phyloP scores from a whole-genome alignment of 2,888 invertebrate species.

The Torymus tubicola region DNA sequence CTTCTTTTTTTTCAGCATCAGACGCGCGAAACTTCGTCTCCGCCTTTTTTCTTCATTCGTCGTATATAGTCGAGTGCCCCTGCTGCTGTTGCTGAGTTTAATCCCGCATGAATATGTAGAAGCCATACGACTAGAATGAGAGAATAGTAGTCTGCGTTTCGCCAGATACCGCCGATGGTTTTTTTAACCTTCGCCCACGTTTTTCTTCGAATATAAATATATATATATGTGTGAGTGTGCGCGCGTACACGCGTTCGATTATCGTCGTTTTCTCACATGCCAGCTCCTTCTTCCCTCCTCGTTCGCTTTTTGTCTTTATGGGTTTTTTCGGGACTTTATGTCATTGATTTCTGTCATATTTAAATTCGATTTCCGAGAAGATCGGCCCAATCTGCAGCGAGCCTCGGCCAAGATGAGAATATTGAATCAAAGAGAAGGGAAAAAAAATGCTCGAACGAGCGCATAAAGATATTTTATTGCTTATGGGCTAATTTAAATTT shows the following conservation, averaged over 20 bases:
- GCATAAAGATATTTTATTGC: conserved; percentile 52
- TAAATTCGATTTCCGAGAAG: conserved; percentile 57
- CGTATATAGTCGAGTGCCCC: conserved; percentile 31
- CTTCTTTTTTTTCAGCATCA: conserved; percentile 28
- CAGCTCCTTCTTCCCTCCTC: conserved; percentile 6
- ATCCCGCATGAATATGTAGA: conserved; percentile 71
- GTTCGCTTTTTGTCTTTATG: conserved; percentile 45
- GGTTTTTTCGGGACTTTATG: conserved; percentile 47
- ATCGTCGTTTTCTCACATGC: conserved; percentile 36
- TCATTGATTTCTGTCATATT: conserved; percentile 56
- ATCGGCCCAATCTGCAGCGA: conserved; percentile 23
- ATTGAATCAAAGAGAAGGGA: conserved; percentile 16
- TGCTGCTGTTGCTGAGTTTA: conserved; percentile 63
- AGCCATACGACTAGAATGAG: conserved; percentile 39
- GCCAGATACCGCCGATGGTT: conserved; percentile 45
- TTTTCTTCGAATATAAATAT: conserved; percentile 45
- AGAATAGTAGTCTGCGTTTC: conserved; percentile 46
- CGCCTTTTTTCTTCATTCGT: conserved; percentile 58
- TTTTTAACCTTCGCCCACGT: conserved; percentile 55
- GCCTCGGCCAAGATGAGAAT: conserved; percentile 36
- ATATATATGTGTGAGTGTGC: neutral
- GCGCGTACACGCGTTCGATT: conserved; percentile 31
- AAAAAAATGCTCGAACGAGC: conserved; percentile 39
- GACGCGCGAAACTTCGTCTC: conserved; percentile 17
- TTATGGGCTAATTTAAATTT: conserved; percentile 40